These are phyloP conservation scores for Holothuria glaberrima DNA, from an alignment of 35 echinoderm and acorn worm species.

Conservation along the genomic window DNA sequence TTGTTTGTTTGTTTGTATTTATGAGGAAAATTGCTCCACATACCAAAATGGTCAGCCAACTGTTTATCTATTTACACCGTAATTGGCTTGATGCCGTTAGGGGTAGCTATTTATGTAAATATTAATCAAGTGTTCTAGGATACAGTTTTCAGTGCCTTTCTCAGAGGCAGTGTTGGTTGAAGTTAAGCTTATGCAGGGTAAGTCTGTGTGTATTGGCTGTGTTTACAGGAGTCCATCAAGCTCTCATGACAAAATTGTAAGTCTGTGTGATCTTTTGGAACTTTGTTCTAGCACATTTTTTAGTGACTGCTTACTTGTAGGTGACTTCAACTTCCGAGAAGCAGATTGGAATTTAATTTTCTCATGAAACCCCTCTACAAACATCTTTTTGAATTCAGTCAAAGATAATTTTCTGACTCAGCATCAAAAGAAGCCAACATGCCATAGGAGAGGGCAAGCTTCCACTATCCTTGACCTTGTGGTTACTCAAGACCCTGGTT, in stretches of 20 bases:
- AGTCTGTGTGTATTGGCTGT: constrained; percentile 22
- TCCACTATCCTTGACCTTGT: background rate
- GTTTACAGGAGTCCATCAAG: constrained; percentile 41
- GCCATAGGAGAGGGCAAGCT: background rate
- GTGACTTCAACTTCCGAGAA: constrained; percentile 1
- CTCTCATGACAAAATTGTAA: constrained; percentile 11
- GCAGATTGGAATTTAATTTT: background rate
- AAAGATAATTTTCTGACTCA: background rate
- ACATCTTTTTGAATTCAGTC: background rate
- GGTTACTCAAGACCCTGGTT: background rate
- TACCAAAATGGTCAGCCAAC: no score
- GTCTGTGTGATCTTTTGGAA: constrained; percentile 6
- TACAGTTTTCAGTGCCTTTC: background rate
- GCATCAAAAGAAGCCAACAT: background rate
- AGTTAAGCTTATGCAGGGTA: background rate
- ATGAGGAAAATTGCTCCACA: no score
- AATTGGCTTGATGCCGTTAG: constrained; percentile 20
- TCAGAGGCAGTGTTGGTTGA: constrained; percentile 24
- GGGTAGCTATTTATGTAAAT: constrained; percentile 1
- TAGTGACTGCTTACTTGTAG: constrained; percentile 1
- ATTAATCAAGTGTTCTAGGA: constrained; percentile 3
- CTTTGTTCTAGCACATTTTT: background rate
- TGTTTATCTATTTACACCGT: no score
- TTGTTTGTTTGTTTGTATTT: no score
- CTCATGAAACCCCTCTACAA: background rate